phyloP scores from a whole-genome alignment of 2,113 vertebrate genomes.

The Tyrannus savana region DNA sequence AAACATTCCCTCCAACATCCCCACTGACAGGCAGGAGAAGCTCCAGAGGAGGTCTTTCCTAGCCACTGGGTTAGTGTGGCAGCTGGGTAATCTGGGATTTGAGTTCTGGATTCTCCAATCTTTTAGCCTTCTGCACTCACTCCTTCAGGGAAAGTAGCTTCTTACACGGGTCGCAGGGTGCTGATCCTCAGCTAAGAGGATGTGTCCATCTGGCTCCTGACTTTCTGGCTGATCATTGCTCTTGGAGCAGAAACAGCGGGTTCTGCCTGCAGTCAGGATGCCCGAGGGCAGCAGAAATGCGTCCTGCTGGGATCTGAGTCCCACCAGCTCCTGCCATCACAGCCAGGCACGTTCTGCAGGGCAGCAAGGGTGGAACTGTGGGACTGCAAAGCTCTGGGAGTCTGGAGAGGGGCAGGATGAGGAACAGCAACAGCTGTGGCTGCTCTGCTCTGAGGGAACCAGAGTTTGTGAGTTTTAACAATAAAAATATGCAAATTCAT shows the following conservation, averaged over 20 bases:
- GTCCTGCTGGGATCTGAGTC: background rate
- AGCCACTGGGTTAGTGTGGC: background rate
- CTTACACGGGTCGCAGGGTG: accelerated
- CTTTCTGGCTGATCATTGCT: background rate
- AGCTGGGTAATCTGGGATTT: background rate
- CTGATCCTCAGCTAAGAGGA: background rate
- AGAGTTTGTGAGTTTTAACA: accelerated
- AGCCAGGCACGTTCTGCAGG: accelerated
- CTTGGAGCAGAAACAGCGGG: background rate
- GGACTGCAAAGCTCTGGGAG: background rate
- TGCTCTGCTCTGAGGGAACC: background rate
- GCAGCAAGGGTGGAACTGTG: accelerated
- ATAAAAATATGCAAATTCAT: accelerated
- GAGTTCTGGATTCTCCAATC: accelerated
- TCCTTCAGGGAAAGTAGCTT: background rate
- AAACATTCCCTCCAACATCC: background rate
- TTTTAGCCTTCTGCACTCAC: background rate
- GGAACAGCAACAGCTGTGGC: accelerated
- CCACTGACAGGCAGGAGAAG: accelerated
- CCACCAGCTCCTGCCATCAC: background rate
- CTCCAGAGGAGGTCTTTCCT: background rate
- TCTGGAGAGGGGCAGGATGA: accelerated
- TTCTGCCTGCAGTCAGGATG: background rate
- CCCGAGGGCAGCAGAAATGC: background rate
- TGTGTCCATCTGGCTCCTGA: background rate